phyloP scores from a whole-genome alignment of 2,888 invertebrate genomes.

The Arge pagana region DNA sequence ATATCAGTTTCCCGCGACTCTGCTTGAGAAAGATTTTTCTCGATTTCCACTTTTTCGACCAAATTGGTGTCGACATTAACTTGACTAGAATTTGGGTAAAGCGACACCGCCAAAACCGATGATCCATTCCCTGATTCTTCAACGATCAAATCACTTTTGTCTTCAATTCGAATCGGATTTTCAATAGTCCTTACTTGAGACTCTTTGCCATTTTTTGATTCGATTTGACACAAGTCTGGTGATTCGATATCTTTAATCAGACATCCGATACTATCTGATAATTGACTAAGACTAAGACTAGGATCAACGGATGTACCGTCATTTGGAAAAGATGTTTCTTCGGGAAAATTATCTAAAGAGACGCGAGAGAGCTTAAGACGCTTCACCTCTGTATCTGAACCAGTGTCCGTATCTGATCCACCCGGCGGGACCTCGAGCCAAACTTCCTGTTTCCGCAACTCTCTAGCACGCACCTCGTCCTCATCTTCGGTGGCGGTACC shows the following conservation, averaged over 20 bases:
- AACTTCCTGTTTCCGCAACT: slow-evolving; percentile 71
- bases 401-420: slow-evolving; percentile 68
- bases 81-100: not conserved
- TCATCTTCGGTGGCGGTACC: slow-evolving; percentile 78
- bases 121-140: not conserved
- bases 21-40: no score
- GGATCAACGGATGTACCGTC: slow-evolving; percentile 5
- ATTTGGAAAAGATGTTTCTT: slow-evolving; percentile 23
- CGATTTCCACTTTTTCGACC: no score
- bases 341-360: slow-evolving; percentile 34
- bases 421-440: slow-evolving; percentile 67
- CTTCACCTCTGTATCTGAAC: slow-evolving; percentile 76
- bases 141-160: not conserved
- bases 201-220: no score
- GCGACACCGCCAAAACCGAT: not conserved
- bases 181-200: no score
- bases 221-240: no score
- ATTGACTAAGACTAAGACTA: slow-evolving; percentile 4
- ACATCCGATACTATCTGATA: not conserved
- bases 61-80: not conserved
- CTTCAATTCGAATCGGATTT: not conserved
- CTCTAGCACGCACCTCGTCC: slow-evolving; percentile 70
- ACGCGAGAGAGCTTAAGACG: slow-evolving; percentile 34
- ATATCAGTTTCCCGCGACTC: no score
- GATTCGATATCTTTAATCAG: no score